Evolutionary conservation across 2,797 vertebrate genomes (phyloP).

Genomic region (Cryptoprocta ferox): DNA sequence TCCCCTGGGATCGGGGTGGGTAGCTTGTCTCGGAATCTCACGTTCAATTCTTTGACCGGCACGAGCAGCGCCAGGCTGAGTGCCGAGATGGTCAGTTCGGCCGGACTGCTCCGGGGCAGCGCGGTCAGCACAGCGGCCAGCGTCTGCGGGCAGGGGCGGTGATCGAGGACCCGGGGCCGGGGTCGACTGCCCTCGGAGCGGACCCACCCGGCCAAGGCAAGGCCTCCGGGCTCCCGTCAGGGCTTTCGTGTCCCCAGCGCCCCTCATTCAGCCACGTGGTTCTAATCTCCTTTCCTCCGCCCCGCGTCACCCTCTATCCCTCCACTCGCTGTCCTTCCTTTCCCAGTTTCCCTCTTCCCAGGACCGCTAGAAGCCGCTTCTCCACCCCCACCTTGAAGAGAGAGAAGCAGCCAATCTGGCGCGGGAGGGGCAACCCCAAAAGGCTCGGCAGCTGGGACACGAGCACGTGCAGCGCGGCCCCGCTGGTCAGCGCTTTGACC

Average conservation of each 20-base stretch:
- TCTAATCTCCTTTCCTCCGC: neutral
- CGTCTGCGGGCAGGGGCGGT: constrained; percentile 86
- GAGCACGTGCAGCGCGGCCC: constrained; percentile 94
- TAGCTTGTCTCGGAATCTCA: constrained; percentile 90
- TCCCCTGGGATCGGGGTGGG: constrained; percentile 94
- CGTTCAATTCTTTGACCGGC: constrained; percentile 95
- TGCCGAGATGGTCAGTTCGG: constrained; percentile 92
- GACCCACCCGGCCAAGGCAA: neutral
- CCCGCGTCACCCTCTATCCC: neutral
- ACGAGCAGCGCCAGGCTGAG: constrained; percentile 92
- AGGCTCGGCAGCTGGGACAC: constrained; percentile 95
- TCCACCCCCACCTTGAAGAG: constrained; percentile 91
- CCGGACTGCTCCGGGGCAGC: constrained; percentile 90
- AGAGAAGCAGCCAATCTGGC: constrained; percentile 92
- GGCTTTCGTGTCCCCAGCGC: neutral
- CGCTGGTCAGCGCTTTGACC: constrained; percentile 95
- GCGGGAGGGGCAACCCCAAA: constrained; percentile 92
- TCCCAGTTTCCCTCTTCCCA: neutral
- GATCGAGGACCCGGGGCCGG: neutral
- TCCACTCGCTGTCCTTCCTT: neutral
- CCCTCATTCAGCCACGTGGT: neutral
- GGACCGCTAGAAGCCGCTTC: neutral
- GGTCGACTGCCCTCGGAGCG: neutral
- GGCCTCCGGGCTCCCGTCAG: neutral
- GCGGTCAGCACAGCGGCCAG: constrained; percentile 92